Evolutionary conservation across 2,888 invertebrate species (phyloP).

Genomic region (Dryococelus australis): DNA sequence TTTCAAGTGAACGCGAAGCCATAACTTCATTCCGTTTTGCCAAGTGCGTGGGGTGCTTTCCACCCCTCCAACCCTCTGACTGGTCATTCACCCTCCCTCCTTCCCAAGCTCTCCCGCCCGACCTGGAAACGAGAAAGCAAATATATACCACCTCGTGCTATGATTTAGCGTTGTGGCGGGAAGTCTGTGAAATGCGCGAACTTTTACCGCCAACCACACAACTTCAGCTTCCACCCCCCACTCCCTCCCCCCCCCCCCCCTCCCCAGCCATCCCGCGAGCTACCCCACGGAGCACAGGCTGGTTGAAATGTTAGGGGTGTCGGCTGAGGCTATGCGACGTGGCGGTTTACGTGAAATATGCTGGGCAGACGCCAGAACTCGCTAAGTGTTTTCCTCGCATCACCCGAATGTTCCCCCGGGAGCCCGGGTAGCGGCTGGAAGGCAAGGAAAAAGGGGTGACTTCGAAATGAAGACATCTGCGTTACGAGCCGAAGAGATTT

Average conservation of each 20-base stretch:
- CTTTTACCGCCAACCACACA: slow-evolving; percentile 17
- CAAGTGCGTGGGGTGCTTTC: not conserved
- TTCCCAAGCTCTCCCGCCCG: not conserved
- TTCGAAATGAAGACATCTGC: not conserved
- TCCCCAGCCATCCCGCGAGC: not conserved
- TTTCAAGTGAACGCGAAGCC: slow-evolving; percentile 23
- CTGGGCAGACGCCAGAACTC: not conserved
- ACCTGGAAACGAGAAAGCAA: slow-evolving; percentile 20
- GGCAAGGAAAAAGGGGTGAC: not conserved
- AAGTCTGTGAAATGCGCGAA: slow-evolving; percentile 20
- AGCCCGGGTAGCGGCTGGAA: not conserved
- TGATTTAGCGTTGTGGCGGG: slow-evolving; percentile 25
- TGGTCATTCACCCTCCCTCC: not conserved
- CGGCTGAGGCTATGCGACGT: not conserved
- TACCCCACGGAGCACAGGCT: not conserved
- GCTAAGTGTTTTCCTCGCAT: not conserved
- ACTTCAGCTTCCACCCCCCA: not conserved
- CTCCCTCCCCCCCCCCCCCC: not conserved
- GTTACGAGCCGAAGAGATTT: too few species aligned
- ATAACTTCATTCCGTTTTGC: slow-evolving; percentile 27
- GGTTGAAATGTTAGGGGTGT: slow-evolving; percentile 8
- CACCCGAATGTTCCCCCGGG: not conserved
- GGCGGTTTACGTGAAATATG: not conserved
- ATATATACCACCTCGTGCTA: slow-evolving; percentile 24
- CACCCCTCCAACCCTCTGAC: not conserved